Base-by-base conservation (phyloP, 2,113 vertebrate species). In the Pleuronectes platessa region DNA sequence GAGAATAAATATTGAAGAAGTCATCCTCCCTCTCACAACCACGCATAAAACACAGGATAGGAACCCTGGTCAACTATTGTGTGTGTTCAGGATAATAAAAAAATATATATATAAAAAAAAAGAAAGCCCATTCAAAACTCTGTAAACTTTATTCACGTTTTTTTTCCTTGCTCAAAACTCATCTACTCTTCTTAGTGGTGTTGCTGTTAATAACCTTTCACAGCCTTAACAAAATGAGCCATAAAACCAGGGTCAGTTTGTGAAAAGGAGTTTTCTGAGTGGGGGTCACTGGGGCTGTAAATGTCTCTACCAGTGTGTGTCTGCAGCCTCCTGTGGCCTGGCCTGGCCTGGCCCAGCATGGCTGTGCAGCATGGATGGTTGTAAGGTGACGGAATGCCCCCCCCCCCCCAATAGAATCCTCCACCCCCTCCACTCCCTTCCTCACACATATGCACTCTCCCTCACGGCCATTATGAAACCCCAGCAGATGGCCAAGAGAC, bases 401-500 rank as follows among this genome's bases (percentile, higher is more conserved):
- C 66, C 24, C 21, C 40, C 23, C 24, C 5, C 23, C 58, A 26
- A 59, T 14, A 24, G 9, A 54, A 23, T 31, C 31, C 35, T 20
- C 40, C 58, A 26, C 20, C 51, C 51, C 7, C 49, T 51, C 13
- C 49, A 24, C 58, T 18, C 61, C 31, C 64, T 24, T 31, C 40
- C 69, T 45, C 61, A 14, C 66, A 37, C 35, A 10, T 60, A 62
- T 35, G 23, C 70, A 61, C 72, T 55, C 74, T 56, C 21, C n/a
- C 82, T 40, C 62, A 49, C 47, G 23, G 10, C 70, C 69, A 85
- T 89, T 78, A 85, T 81, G 77, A 83, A 89, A 83, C 47, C 45
- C 66, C 55, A 88, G 90, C 90, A 92, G 90, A 92, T 92, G 89
- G 86, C 76, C 51, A 3, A 31, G 66, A 86, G 82, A 91, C 86